phyloP scores from a whole-genome alignment of 64 coral and sea anemone species.

The Stichodactyla helianthus region DNA sequence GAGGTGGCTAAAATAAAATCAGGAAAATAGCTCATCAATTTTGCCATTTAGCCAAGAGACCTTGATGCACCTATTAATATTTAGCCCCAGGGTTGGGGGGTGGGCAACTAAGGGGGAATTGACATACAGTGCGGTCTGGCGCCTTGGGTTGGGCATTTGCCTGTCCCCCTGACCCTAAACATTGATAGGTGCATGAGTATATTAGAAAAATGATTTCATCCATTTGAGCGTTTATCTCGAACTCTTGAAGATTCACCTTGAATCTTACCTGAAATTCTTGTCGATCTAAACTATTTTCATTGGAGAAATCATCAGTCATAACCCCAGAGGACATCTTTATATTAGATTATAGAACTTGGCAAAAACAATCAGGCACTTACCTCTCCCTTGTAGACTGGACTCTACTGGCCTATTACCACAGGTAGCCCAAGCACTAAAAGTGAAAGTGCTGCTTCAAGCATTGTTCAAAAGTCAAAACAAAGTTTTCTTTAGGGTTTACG shows the following conservation, averaged over 20 bases:
- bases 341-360: not conserved
- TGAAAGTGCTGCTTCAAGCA: not conserved
- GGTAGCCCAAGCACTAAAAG: not conserved
- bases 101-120: too few relatives aligned
- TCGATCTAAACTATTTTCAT: not conserved
- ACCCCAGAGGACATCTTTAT: not conserved
- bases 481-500: too few relatives aligned
- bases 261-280: slow-evolving; percentile 3
- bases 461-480: not conserved
- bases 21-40: not conserved
- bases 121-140: too few relatives aligned
- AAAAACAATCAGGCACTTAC: not conserved
- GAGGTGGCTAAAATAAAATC: slow-evolving; percentile 40
- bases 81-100: too few relatives aligned
- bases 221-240: too few relatives aligned
- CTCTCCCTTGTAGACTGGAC: not conserved
- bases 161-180: too few relatives aligned
- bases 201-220: too few relatives aligned
- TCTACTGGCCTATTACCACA: not conserved
- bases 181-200: too few relatives aligned
- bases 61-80: too few relatives aligned
- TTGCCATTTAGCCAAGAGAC: not conserved
- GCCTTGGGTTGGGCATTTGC: too few relatives aligned
- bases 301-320: not conserved
- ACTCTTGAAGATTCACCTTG: not conserved